phyloP scores from a whole-genome alignment of 2,888 invertebrate genomes.

The Thumatha senex region DNA sequence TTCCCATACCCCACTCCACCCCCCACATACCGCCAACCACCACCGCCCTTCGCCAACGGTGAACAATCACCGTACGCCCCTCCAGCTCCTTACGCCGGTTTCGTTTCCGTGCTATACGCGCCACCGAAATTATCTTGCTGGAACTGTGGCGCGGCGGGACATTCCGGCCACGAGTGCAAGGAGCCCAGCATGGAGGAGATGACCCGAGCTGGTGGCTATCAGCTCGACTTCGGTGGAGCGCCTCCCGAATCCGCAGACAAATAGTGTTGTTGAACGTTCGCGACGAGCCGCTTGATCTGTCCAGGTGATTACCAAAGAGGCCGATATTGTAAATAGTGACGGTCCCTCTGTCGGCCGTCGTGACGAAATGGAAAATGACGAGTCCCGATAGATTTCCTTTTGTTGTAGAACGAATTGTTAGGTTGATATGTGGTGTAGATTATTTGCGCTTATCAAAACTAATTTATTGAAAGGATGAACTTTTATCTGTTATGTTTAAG shows the following conservation, averaged over 20 bases:
- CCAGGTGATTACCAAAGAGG: constrained; percentile 51
- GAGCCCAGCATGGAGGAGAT: constrained; percentile 97
- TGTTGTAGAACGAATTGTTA: constrained; percentile 46
- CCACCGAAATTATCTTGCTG: constrained; percentile 91
- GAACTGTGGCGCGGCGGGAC: constrained; percentile 95
- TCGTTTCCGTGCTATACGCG: constrained; percentile 81
- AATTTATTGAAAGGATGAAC: constrained; percentile 45
- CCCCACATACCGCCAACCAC: constrained; percentile 69
- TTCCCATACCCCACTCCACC: constrained; percentile 71
- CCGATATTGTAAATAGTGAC: constrained; percentile 43
- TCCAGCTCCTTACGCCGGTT: constrained; percentile 71
- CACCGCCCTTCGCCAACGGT: constrained; percentile 75
- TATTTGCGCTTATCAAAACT: constrained; percentile 55
- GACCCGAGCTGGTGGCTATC: constrained; percentile 88
- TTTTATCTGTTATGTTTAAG: constrained; percentile 44
- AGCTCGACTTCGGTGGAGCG: constrained; percentile 85
- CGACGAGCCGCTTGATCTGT: constrained; percentile 28
- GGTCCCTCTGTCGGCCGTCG: constrained; percentile 34
- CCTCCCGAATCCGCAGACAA: constrained; percentile 72
- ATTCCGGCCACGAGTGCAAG: constrained; percentile 93
- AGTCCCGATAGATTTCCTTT: constrained; percentile 41
- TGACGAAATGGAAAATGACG: constrained; percentile 32
- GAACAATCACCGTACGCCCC: constrained; percentile 74
- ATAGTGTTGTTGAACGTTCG: constrained; percentile 42
- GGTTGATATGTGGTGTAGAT: constrained; percentile 51